Percentiles rank a stretch among this genome's conserved stretches.
These are phyloP conservation scores for Propithecus coquereli DNA, from an alignment of 2,113 vertebrate genomes.

Conservation along the genomic window DNA sequence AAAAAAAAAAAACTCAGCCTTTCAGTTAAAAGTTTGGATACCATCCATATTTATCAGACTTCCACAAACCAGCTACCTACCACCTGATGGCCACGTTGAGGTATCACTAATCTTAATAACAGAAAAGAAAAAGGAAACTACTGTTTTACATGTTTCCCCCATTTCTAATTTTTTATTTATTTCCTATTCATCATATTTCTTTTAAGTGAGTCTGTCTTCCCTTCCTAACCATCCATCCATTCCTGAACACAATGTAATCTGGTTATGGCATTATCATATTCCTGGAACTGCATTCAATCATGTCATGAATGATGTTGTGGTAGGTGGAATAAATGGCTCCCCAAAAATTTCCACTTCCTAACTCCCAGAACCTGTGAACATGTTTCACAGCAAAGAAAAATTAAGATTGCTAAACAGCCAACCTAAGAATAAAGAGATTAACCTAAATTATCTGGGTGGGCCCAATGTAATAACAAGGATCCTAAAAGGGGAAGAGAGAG, in stretches of 20 bases:
- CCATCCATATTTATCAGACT: background rate
- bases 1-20: background rate
- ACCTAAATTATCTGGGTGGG: background rate
- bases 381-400: background rate
- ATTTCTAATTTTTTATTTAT: background rate
- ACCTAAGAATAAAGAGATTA: background rate
- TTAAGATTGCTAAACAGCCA: background rate
- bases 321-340: background rate
- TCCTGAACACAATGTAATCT: background rate
- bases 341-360: background rate
- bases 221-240: background rate
- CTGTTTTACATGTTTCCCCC: background rate
- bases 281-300: background rate
- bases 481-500: background rate
- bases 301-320: background rate
- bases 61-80: too few species aligned
- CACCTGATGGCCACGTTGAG: background rate
- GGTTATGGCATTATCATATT: background rate
- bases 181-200: background rate
- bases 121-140: background rate
- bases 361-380: background rate
- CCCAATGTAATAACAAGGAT: background rate
- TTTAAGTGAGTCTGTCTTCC: background rate
- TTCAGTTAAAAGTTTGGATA: background rate
- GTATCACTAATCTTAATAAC: background rate